These are phyloP conservation scores for Drosophila rellima DNA, from an alignment of 2,888 invertebrate genomes.

Conservation along the genomic window DNA sequence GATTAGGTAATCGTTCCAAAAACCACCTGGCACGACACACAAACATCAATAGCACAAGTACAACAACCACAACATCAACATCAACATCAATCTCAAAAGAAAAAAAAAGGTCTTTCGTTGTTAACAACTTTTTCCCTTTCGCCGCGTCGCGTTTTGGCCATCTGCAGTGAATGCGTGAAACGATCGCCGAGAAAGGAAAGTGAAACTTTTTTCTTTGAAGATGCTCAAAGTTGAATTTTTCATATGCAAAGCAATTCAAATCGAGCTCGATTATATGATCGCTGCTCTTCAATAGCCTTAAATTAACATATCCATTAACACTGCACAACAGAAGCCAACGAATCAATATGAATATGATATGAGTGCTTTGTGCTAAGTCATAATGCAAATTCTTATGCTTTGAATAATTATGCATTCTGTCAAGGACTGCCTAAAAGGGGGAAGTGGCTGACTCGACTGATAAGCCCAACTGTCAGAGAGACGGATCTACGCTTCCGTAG, in stretches of 20 bases:
- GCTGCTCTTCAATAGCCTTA: slow-evolving; percentile 19
- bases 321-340: slow-evolving; percentile 24
- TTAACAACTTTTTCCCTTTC: slow-evolving; percentile 57
- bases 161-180: slow-evolving; percentile 42
- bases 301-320: slow-evolving; percentile 49
- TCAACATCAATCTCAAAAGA: slow-evolving; percentile 27
- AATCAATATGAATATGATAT: slow-evolving; percentile 11
- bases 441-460: slow-evolving; percentile 15
- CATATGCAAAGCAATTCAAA: slow-evolving; percentile 59
- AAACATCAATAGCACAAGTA: slow-evolving; percentile 61
- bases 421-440: slow-evolving; percentile 37
- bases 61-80: slow-evolving; percentile 36
- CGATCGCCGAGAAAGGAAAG: slow-evolving; percentile 41
- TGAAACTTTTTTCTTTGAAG: slow-evolving; percentile 45
- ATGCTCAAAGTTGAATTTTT: slow-evolving; percentile 45
- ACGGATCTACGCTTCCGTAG: slow-evolving; percentile 52
- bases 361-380: slow-evolving; percentile 5
- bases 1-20: slow-evolving; percentile 79
- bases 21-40: slow-evolving; percentile 75
- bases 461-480: slow-evolving; percentile 10
- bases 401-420: slow-evolving; percentile 49
- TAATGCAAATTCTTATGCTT: slow-evolving; percentile 52
- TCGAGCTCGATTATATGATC: slow-evolving; percentile 63
- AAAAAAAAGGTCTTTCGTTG: slow-evolving; percentile 52
- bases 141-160: slow-evolving; percentile 27